A percentile compares a stretch with the other conserved stretches of the same genome.
Evolutionary conservation across 2,797 vertebrate genomes (phyloP).

Genomic region (Pseudochirops cupreus): DNA sequence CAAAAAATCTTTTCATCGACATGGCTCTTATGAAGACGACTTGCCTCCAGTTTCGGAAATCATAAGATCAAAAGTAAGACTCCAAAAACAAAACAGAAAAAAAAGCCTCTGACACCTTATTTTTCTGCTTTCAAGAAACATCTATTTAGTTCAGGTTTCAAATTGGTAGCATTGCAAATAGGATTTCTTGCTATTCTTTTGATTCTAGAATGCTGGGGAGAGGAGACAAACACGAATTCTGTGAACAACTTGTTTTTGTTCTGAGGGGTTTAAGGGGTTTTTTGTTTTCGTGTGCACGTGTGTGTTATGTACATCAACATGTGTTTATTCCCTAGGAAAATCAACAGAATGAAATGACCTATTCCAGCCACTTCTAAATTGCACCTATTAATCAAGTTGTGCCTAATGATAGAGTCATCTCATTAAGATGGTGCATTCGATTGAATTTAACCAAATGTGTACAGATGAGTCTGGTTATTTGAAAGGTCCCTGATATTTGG

Average conservation of each 20-base stretch:
- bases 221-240: neutral
- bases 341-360: constrained; percentile 20
- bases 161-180: constrained; percentile 40
- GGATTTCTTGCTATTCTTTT: constrained; percentile 6
- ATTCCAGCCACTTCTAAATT: neutral
- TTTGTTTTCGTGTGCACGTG: neutral
- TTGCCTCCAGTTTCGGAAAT: constrained; percentile 81
- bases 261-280: neutral
- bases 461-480: constrained; percentile 42
- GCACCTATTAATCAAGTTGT: constrained; percentile 4
- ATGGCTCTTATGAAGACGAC: constrained; percentile 80
- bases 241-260: neutral
- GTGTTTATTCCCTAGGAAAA: neutral
- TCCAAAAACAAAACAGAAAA: constrained; percentile 13
- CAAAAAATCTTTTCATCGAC: constrained; percentile 82
- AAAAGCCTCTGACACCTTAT: neutral
- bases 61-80: constrained; percentile 86
- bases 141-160: constrained; percentile 40
- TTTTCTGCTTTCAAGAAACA: constrained; percentile 13
- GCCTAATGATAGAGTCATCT: constrained; percentile 2
- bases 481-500: constrained; percentile 30
- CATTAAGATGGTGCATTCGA: constrained; percentile 29
- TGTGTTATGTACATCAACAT: neutral
- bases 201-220: neutral
- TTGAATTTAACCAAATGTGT: constrained; percentile 32